Conservation (phyloP, 2,113 vertebrate genomes). For the Galbula dea region DNA sequence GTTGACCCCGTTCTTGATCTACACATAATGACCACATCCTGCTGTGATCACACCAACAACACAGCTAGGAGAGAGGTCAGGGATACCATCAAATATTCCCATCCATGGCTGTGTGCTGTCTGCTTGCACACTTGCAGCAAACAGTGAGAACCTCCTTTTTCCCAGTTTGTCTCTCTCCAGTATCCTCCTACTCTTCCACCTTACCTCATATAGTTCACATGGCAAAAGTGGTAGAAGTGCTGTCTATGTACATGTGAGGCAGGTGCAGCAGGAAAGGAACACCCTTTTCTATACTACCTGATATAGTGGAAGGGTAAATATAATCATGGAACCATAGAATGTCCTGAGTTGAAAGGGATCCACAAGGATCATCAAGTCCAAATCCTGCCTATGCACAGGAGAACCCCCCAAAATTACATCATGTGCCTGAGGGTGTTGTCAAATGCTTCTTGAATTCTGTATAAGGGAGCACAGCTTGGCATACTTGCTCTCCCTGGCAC, state of each 20-base stretch:
- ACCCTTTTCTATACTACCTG: not conserved
- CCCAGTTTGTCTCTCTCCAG: not conserved
- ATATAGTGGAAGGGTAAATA: not conserved
- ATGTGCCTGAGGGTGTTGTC: no score
- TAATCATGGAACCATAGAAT: no score
- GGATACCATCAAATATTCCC: not conserved
- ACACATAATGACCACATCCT: not conserved
- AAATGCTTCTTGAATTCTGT: no score
- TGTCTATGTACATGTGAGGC: not conserved
- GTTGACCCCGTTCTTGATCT: not conserved
- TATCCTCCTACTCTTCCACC: not conserved
- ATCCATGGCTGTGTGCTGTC: not conserved
- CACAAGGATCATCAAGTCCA: no score
- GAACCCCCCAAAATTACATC: no score
- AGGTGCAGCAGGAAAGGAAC: not conserved
- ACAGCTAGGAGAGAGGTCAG: not conserved
- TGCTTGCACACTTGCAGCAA: not conserved
- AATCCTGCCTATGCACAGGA: no score
- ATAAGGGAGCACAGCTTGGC: rapidly evolving
- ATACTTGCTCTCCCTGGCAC: not conserved
- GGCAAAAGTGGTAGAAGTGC: not conserved
- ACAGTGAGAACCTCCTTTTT: not conserved
- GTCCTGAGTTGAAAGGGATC: no score
- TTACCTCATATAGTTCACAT: not conserved
- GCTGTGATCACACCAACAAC: not conserved